Evolutionary conservation across 2,888 invertebrate genomes (phyloP), one percentile per base, ranked within the genome.

Genomic region (Melanostoma scalare): DNA sequence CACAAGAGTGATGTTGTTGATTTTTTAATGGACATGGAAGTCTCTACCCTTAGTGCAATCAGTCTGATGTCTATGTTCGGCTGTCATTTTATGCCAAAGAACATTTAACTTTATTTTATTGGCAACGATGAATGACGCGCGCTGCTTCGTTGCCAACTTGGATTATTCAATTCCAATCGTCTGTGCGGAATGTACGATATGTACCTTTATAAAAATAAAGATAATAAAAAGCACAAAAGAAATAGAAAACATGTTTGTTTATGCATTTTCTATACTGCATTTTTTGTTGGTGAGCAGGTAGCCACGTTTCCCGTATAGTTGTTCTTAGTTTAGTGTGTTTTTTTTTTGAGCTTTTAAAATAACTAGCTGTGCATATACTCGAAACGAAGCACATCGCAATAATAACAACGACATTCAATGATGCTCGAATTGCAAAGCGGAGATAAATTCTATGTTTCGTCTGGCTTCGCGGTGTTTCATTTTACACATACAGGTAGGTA

Each of bases 61-160:
- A 20, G 20, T 20, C 20, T 20, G 20, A 20, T 20, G 20, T 20
- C 20, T 20, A 20, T 20, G 20, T 20, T 20, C 20, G 20, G 20
- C 20, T 20, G 31, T 20, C 33, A 50, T 63, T 63, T 63, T 46
- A 65, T 73, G 53, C 42, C 55, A 63, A 60, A 52, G 67, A 68
- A 72, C 78, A 73, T 84, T 84, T 71, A 78, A 79, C 56, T 82
- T 74, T 69, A 77, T 79, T 79, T 79, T 79, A 79, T 84, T 84
- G 84, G 78, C 84, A 79, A 38, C 60, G 53, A 61, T 55, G 61
- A 69, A 52, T 77, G 72, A 20, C 20, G 67, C 63, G 74, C 73
- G 78, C 10, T 78, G 63, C 63, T 42, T 78, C 53, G 53, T 44
- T 78, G 78, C 82, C 82, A 84, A 84, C 69, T 78, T 79, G 67